Base-by-base conservation (phyloP, 2,113 vertebrate species). In the Eulacestoma nigropectus region DNA sequence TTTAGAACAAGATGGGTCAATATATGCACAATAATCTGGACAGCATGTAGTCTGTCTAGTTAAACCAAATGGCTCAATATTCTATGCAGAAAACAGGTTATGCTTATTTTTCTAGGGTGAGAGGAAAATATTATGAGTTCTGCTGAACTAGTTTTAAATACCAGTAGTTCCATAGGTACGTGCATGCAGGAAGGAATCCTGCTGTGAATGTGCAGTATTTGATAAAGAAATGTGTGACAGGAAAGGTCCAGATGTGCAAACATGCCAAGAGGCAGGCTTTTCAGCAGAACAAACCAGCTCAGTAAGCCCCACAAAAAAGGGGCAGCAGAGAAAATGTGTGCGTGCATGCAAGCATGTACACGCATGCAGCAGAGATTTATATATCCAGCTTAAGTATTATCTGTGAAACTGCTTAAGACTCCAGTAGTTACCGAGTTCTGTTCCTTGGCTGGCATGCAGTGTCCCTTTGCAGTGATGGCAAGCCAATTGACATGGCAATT, bases 171-270 rank as follows among this genome's bases (percentile, higher is more conserved):
- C 64, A 52, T 44, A 14, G 26, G 23, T 41, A 20, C 59, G 21
- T 6, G 9, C 53, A 39, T 18, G 13, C 25, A 69, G 63, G 41
- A 84, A 76, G 33, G 59, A 87, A 42, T 82, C n/a, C 56, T 83
- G 32, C 74, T 83, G 44, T n/a, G 50, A 59, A 17, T 9, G 4
- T 73, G 26, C 6, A 81, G 26, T 25, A 29, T 81, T 86, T 78
- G 50, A 60, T 69, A 62, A 76, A 72, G 41, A 79, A 79, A 50
- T 50, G 13, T 1, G 5, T 50, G 72, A 50, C 57, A 62, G 52
- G 56, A 90, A 50, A 57, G 79, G 80, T 74, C 83, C 93, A 92
- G 89, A 93, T 87, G 73, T 89, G 41, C 69, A 89, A 68, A 78
- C 52, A 74, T n/a, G 56, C 76, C 89, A 75, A 75, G 68, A 68